Evolutionary conservation across 2,113 vertebrate species (phyloP).

Genomic region (Noctilio leporinus): DNA sequence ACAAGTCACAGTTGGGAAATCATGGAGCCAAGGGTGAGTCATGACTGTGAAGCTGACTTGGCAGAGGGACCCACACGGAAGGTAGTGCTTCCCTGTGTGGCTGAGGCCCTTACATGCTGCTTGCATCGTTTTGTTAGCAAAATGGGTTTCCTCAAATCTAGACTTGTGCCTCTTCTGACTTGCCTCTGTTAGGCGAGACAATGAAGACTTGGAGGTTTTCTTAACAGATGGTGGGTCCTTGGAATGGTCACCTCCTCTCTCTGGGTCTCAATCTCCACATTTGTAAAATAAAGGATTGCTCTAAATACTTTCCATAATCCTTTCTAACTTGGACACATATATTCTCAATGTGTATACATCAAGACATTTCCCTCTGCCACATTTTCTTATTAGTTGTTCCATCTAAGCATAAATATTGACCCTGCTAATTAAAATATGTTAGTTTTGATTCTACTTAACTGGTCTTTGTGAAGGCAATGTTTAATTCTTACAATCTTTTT

Average conservation of each 20-base stretch:
- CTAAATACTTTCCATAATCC: not conserved
- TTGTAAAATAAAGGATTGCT: not conserved
- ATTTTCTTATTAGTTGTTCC: not conserved
- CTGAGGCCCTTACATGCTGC: not conserved
- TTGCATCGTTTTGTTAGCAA: not conserved
- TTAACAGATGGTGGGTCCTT: not conserved
- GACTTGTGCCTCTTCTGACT: not conserved
- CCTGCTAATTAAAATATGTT: not conserved
- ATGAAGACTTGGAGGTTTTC: not conserved
- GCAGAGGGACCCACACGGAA: not conserved
- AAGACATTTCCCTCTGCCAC: not conserved
- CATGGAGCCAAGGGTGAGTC: not conserved
- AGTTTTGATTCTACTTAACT: not conserved
- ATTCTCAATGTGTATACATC: not conserved
- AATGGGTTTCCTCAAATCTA: not conserved
- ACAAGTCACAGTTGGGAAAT: not conserved
- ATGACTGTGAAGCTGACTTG: not conserved
- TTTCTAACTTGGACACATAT: not conserved
- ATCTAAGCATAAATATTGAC: not conserved
- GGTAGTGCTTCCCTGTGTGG: not conserved
- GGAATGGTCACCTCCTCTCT: not conserved
- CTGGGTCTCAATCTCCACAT: not conserved
- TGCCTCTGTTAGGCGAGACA: not conserved
- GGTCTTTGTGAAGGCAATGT: not conserved
- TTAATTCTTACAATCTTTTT: not conserved